Evolutionary conservation across 1,140 invertebrate genomes (phyloP).

Genomic region (Tetragonula clypearis): DNA sequence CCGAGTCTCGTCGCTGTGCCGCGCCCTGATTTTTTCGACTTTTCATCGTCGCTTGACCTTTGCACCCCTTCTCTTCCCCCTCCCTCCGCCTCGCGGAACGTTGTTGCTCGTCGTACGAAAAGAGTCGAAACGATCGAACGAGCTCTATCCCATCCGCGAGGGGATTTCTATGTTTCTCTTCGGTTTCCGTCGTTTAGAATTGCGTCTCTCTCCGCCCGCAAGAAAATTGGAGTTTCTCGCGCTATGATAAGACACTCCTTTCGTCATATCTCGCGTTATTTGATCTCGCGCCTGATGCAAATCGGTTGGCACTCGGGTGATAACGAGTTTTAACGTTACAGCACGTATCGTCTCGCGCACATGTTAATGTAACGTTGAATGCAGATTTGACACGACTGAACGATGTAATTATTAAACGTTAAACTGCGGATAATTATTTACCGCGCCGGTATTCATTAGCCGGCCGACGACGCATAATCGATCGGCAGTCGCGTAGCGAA

Average conservation of each 20-base stretch:
- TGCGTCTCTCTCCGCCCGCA: too few relatives aligned
- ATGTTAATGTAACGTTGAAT: background rate
- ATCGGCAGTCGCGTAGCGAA: background rate
- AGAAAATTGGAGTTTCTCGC: too few relatives aligned
- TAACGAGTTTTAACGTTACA: background rate
- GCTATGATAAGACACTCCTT: too few relatives aligned
- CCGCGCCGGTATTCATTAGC: background rate
- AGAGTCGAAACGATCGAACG: background rate
- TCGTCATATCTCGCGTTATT: background rate
- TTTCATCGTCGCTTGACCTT: constrained; percentile 51
- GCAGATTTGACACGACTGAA: background rate
- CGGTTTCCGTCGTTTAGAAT: too few relatives aligned
- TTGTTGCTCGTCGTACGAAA: too few relatives aligned
- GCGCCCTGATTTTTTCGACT: constrained; percentile 69
- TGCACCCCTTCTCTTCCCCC: too few relatives aligned
- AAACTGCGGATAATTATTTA: background rate
- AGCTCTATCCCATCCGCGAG: background rate
- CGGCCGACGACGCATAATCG: background rate
- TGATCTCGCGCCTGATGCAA: background rate
- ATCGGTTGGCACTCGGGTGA: background rate
- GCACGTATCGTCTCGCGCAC: background rate
- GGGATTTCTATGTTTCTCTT: background rate
- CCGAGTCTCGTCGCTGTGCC: constrained; percentile 20
- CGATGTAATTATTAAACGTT: background rate
- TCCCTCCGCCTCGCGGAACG: too few relatives aligned